These are phyloP conservation scores for Chamaea fasciata DNA, from an alignment of 2,113 vertebrate species.

Conservation along the genomic window DNA sequence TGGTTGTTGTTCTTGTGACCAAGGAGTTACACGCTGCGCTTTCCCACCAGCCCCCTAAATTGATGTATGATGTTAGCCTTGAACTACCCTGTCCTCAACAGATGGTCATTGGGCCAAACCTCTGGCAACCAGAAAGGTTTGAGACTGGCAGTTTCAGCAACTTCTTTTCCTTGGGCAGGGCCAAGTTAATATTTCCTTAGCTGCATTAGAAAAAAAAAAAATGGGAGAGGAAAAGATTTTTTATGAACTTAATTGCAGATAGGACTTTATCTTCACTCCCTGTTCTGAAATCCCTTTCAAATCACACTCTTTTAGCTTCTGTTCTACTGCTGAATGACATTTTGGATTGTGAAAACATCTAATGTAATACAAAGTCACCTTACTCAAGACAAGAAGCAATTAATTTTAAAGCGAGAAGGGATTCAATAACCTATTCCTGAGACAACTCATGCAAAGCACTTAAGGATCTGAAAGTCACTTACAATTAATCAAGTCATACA, in stretches of 20 bases:
- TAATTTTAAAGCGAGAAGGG: not conserved
- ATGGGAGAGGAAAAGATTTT: not conserved
- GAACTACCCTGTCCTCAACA: not conserved
- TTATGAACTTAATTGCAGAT: not conserved
- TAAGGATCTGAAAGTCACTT: not conserved
- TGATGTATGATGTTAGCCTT: constrained; percentile 15
- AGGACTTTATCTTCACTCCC: not conserved
- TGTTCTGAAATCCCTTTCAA: not conserved
- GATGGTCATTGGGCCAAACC: not conserved
- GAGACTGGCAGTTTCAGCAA: constrained; percentile 28
- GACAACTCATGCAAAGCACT: not conserved
- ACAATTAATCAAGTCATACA: not conserved
- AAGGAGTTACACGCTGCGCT: not conserved
- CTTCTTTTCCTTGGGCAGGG: constrained; percentile 24
- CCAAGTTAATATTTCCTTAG: constrained; percentile 1
- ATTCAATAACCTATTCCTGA: not conserved
- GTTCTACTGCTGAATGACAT: not conserved
- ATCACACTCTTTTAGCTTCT: not conserved
- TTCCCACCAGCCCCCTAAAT: not conserved
- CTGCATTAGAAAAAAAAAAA: not conserved
- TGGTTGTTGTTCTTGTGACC: not conserved
- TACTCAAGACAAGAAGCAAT: not conserved
- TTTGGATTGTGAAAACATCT: not conserved
- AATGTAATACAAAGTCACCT: not conserved
- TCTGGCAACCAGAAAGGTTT: constrained; percentile 1